Base-by-base conservation (phyloP, 2,888 invertebrate species). In the Miltochrista miniata region DNA sequence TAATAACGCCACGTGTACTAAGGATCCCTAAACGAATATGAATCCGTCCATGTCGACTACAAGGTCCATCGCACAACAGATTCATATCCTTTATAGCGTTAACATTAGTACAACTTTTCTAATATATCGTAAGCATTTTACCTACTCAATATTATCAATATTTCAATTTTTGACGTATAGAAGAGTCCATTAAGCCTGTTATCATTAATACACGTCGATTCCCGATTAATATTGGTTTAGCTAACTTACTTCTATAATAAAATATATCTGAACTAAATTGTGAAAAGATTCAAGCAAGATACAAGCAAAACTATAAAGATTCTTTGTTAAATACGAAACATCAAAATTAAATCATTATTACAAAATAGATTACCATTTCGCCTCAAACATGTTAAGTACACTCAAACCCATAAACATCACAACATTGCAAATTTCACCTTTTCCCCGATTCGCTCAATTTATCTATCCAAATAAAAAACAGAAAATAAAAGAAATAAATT, bases 401-500 rank as follows among this genome's bases (percentile, higher is more conserved):
- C 48, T 61, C 53, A 41, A 18, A 12, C 9, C 48, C 56, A 59
- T 59, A 68, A 67, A 67, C 56, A 33, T 51, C 48, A 39, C 39
- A 57, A 52, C 59, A 57, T 54, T 45, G 44, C 47, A 41, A 56
- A 57, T 51, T 54, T 45, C 51, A 68, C 54, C 59, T 57, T 57
- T 59, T 54, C 45, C 61, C 51, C 51, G 47, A 60, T 55, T 41
- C 49, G 52, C 63, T 57, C 56, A 64, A 68, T 68, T 68, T 68
- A 68, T 65, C 61, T 65, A 51, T 56, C 51, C 45, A 61, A 60
- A 68, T 51, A 57, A 59, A 67, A 64, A 77, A 81, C 74, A 75
- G 72, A 78, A 73, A 76, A 72, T 72, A 72, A 73, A 74, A 68
- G 80, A 78, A 84, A 83, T 81, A 81, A 81, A 83, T 79, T 76